Evolutionary conservation across 2,797 vertebrate species (phyloP), one percentile per base, ranked within the genome.

Genomic region (Myotis myotis): DNA sequence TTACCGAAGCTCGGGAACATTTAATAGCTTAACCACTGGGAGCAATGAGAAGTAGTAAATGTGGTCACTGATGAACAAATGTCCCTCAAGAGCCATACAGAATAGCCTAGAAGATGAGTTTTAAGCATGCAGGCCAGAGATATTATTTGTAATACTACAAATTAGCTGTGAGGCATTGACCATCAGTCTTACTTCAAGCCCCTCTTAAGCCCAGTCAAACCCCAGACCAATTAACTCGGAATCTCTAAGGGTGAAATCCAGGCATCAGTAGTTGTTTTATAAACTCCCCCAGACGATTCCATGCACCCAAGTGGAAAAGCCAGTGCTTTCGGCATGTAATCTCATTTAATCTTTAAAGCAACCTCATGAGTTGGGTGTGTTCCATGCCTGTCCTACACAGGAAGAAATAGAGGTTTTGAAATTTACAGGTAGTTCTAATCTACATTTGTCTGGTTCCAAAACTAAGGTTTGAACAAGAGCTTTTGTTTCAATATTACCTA

Each of bases 271-370:
- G 20, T 70, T 60, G 79, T 51, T 83, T 41, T 84, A 49, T 5
- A 22, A 82, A 71, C 17, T 72, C 23, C 53, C 28, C 28, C 76
- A 74, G 47, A 36, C 68, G 55, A 55, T 89, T 81, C 30, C 51
- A 84, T 19, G 22, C n/a, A 79, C n/a, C 19, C 80, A 81, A 53
- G 3, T 49, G 55, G 38, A 81, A 95, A 95, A 82, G 60, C 28
- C 62, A 76, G 41, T 44, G 9, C 19, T 90, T 95, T 64, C 15
- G 36, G 68, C 44, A 30, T 30, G 44, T 19, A 51, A 60, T 82
- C 78, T 74, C 36, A 81, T 70, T 83, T 90, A 41, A n/a, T 68
- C 74, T 93, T 90, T 30, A 79, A 91, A 93, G 83, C 25, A 86
- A 71, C 33, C 47, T 51, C 6, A 3, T 10, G 11, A 17, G 4